These are phyloP conservation scores for Protosalanx chinensis DNA, from an alignment of 2,797 vertebrate species.

Conservation along the genomic window DNA sequence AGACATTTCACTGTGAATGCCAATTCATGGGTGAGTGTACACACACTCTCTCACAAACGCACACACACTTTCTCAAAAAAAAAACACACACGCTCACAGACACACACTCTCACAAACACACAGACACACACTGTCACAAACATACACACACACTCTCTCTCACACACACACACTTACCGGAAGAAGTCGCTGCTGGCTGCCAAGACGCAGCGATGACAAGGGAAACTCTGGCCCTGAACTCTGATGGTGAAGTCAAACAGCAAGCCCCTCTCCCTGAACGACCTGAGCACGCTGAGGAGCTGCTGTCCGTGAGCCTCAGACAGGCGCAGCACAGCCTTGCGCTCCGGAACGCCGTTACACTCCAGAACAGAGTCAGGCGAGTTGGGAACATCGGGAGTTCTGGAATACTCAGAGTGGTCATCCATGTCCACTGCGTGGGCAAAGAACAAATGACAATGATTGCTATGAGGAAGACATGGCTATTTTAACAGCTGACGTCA, in stretches of 20 bases:
- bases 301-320: conserved; percentile 77
- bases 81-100: neutral
- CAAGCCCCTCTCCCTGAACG: conserved; percentile 77
- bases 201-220: conserved; percentile 94
- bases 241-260: conserved; percentile 81
- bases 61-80: conserved; percentile 2
- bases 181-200: conserved; percentile 97
- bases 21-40: neutral
- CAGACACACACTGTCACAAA: neutral
- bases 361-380: conserved; percentile 55
- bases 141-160: neutral
- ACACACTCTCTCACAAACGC: neutral
- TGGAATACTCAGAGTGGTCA: neutral
- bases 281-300: conserved; percentile 75
- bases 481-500: too few relatives aligned
- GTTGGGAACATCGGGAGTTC: neutral
- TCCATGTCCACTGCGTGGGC: neutral
- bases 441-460: neutral
- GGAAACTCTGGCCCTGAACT: conserved; percentile 78
- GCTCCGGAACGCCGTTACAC: conserved; percentile 75
- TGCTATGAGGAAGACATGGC: too few relatives aligned
- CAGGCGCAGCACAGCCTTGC: conserved; percentile 49
- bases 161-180: conserved; percentile 67
- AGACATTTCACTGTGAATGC: conserved; percentile 84
- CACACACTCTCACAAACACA: neutral